Percentiles rank a stretch among this genome's conserved stretches.
Conservation (phyloP, 2,113 vertebrate species). For the Telmatochromis brachygnathus region DNA sequence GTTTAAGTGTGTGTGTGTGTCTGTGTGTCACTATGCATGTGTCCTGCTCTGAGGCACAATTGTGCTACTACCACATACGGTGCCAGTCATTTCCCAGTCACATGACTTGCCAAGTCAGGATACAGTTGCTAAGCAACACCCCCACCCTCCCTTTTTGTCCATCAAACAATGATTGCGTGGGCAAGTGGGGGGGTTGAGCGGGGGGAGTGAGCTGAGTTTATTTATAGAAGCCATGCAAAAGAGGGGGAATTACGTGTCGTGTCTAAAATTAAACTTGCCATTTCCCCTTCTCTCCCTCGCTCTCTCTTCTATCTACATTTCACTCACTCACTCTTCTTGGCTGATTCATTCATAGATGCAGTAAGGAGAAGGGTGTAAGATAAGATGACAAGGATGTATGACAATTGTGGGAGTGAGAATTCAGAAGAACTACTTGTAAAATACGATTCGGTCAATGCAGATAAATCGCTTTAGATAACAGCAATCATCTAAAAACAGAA, state of each 20-base stretch:
- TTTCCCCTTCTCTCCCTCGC: background rate
- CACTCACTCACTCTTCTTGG: background rate
- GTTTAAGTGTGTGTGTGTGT: background rate
- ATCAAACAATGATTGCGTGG: conserved; percentile 6
- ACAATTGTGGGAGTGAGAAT: background rate
- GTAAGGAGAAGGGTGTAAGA: background rate
- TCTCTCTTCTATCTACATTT: background rate
- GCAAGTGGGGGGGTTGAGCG: background rate
- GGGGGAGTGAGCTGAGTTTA: background rate
- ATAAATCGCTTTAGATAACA: background rate
- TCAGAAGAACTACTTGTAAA: background rate
- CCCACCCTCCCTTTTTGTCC: background rate
- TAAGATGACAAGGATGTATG: background rate
- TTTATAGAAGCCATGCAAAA: conserved; percentile 43
- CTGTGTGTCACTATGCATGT: background rate
- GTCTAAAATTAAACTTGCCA: conserved; percentile 51
- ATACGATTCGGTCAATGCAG: background rate
- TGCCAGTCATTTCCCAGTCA: conserved; percentile 18
- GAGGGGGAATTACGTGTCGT: conserved; percentile 29
- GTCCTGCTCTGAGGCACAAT: background rate
- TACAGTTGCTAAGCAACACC: conserved; percentile 50
- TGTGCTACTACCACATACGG: conserved; percentile 14
- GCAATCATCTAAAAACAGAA: background rate
- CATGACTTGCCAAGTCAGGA: conserved; percentile 30
- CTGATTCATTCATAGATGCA: conserved; percentile 47